Percentiles rank a stretch among this genome's conserved stretches.
Evolutionary conservation across 2,888 invertebrate genomes (phyloP).

Genomic region (Schizotus pectinicornis): DNA sequence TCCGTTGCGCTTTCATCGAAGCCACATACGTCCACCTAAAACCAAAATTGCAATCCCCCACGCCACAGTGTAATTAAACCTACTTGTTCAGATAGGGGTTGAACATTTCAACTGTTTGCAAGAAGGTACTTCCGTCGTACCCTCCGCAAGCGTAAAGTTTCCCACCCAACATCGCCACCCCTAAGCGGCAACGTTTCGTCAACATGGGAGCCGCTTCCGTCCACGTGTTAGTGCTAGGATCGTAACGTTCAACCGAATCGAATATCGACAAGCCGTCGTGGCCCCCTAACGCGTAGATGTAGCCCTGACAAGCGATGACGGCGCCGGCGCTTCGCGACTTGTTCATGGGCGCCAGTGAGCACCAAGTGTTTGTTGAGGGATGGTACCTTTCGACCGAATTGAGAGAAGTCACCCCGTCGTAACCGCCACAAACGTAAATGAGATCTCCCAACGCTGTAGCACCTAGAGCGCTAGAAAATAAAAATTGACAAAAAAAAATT

Average conservation of each 20-base stretch:
- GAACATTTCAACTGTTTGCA: constrained; percentile 82
- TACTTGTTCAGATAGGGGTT: constrained; percentile 74
- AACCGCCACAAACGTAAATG: constrained; percentile 85
- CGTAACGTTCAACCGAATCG: constrained; percentile 83
- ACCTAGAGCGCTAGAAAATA: constrained; percentile 71
- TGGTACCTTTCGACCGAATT: constrained; percentile 84
- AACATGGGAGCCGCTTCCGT: constrained; percentile 78
- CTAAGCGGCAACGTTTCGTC: constrained; percentile 79
- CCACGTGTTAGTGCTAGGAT: constrained; percentile 77
- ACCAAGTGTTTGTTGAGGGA: constrained; percentile 76
- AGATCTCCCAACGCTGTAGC: constrained; percentile 80
- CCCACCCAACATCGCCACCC: constrained; percentile 80
- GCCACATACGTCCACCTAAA: constrained; percentile 76
- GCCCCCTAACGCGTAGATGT: constrained; percentile 83
- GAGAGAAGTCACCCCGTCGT: constrained; percentile 83
- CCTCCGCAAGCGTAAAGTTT: constrained; percentile 86
- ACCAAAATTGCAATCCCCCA: constrained; percentile 21
- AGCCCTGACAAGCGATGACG: constrained; percentile 61
- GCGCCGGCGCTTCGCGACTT: constrained; percentile 63
- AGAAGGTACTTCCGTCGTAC: constrained; percentile 83
- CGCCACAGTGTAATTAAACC: too few relatives aligned
- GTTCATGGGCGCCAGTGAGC: constrained; percentile 73
- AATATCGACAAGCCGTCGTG: constrained; percentile 89
- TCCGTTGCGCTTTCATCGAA: constrained; percentile 82
- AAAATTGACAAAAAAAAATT: constrained; percentile 10